phyloP scores from a whole-genome alignment of 2,888 invertebrate genomes.

The Catocala sponsa region DNA sequence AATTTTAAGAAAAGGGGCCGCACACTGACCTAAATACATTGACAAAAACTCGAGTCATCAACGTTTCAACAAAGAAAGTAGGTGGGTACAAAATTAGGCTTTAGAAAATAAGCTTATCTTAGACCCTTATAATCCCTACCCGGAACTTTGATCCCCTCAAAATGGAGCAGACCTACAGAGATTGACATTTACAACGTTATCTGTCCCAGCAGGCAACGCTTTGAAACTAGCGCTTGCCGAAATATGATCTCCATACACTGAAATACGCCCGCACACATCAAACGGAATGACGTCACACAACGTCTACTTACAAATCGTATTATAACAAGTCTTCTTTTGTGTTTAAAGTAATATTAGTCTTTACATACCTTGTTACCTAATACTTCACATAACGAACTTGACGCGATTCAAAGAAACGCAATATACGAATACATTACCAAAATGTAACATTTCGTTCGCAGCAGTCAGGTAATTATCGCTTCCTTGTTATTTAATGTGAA shows the following conservation, averaged over 20 bases:
- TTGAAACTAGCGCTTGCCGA: slow-evolving; percentile 66
- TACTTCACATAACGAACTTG: slow-evolving; percentile 40
- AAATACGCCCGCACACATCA: slow-evolving; percentile 50
- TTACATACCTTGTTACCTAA: slow-evolving; percentile 44
- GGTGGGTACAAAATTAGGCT: slow-evolving; percentile 80
- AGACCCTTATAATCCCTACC: slow-evolving; percentile 85
- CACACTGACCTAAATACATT: slow-evolving; percentile 40
- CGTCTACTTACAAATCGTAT: slow-evolving; percentile 49
- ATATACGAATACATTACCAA: slow-evolving; percentile 1
- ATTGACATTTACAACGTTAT: slow-evolving; percentile 84
- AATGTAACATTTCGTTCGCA: background rate
- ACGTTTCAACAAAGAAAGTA: slow-evolving; percentile 69
- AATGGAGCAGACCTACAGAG: slow-evolving; percentile 80
- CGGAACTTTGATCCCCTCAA: slow-evolving; percentile 84
- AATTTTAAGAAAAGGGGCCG: slow-evolving; percentile 27
- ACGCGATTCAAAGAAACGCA: slow-evolving; percentile 17
- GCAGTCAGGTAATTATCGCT: slow-evolving; percentile 25
- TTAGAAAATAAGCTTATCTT: slow-evolving; percentile 84
- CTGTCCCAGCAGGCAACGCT: slow-evolving; percentile 75
- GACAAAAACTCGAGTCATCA: slow-evolving; percentile 64
- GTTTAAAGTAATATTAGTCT: slow-evolving; percentile 34
- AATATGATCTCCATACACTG: slow-evolving; percentile 54
- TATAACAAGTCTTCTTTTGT: slow-evolving; percentile 52
- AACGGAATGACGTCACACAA: slow-evolving; percentile 51
- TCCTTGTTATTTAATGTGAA: slow-evolving; percentile 18